Conservation (phyloP, 2,797 vertebrate species). For the Gymnoscopelus microlampas region DNA sequence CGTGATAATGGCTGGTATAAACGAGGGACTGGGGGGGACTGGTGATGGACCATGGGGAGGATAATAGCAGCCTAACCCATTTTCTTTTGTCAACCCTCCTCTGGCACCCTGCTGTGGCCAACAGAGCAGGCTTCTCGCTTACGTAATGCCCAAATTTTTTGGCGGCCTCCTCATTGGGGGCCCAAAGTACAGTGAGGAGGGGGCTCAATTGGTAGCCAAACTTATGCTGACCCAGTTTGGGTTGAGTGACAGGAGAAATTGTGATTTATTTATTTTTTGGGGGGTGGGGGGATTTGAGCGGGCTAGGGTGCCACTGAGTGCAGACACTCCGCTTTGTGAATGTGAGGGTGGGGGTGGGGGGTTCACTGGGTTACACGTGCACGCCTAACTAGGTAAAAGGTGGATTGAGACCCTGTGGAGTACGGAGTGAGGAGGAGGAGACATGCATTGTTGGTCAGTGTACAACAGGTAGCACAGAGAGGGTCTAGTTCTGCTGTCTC, state of each 20-base stretch:
- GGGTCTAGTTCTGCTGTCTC: constrained; percentile 33
- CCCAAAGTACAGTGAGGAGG: constrained; percentile 18
- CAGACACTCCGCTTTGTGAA: background rate
- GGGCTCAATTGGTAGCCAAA: constrained; percentile 42
- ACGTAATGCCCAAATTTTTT: constrained; percentile 74
- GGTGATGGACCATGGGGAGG: constrained; percentile 60
- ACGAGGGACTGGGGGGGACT: constrained; percentile 36
- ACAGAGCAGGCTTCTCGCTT: constrained; percentile 70
- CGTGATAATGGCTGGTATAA: constrained; percentile 69
- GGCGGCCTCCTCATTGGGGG: constrained; percentile 57
- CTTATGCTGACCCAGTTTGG: constrained; percentile 72
- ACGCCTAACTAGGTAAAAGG: constrained; percentile 3
- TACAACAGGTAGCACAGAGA: background rate
- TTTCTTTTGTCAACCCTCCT: constrained; percentile 75
- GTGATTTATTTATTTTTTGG: constrained; percentile 46
- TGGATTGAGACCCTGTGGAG: constrained; percentile 1
- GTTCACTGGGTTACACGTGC: background rate
- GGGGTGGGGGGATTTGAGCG: constrained; percentile 39
- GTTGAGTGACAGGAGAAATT: constrained; percentile 26
- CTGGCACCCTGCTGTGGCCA: constrained; percentile 61
- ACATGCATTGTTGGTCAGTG: constrained; percentile 13
- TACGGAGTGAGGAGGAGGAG: constrained; percentile 2
- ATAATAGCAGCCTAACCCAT: constrained; percentile 80
- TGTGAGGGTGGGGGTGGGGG: background rate
- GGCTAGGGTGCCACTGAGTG: constrained; percentile 15